Evolutionary conservation across 2,888 invertebrate genomes (phyloP).

Genomic region (Trissolcus brochymenae): DNA sequence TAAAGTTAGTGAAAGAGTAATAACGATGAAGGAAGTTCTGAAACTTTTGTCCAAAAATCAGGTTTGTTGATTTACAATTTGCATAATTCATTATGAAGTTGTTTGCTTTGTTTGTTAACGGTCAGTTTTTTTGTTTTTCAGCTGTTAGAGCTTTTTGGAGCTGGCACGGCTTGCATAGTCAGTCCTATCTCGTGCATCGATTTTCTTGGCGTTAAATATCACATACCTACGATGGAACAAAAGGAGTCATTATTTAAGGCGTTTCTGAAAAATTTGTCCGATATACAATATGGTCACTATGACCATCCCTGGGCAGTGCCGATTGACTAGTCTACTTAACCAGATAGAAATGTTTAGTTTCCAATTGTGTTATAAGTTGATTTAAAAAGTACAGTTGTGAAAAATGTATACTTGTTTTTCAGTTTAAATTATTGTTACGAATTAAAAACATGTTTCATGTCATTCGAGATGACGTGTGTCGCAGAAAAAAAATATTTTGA

Average conservation of each 20-base stretch:
- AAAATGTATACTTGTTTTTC: no score
- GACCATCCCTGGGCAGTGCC: conserved; percentile 87
- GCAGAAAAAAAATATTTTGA: no score
- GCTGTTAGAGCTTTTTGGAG: conserved; percentile 96
- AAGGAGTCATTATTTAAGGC: conserved; percentile 84
- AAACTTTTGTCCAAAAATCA: conserved; percentile 86
- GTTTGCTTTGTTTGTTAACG: background rate
- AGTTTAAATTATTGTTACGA: no score
- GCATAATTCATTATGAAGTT: background rate
- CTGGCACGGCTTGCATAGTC: conserved; percentile 98
- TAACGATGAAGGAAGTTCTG: conserved; percentile 90
- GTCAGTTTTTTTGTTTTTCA: conserved; percentile 77
- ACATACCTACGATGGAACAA: conserved; percentile 86
- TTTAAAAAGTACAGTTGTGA: no score
- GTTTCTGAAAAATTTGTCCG: conserved; percentile 85
- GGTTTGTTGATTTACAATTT: conserved; percentile 77
- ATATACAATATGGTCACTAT: conserved; percentile 93
- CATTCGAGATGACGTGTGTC: no score
- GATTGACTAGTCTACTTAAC: no score
- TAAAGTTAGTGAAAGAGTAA: conserved; percentile 85
- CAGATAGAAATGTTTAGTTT: no score
- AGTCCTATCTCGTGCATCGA: conserved; percentile 93
- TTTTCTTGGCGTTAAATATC: conserved; percentile 83
- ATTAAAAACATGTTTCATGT: no score
- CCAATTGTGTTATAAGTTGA: no score